Conservation (phyloP, 1,140 invertebrate genomes). For the Linepithema humile region DNA sequence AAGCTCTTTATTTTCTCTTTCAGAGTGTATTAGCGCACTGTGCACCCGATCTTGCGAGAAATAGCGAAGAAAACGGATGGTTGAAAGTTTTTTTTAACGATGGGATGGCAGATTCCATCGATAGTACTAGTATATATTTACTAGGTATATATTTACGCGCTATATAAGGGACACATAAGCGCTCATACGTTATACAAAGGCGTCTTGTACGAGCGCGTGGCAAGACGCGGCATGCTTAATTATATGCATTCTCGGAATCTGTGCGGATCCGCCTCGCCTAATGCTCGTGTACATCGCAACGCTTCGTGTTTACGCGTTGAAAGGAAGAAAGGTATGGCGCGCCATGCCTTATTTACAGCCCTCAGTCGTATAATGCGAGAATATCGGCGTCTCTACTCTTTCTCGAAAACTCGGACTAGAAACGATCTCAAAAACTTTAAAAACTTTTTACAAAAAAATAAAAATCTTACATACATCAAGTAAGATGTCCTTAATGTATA, state of each 20-base stretch:
- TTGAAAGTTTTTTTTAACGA: constrained; percentile 54
- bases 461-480: not conserved
- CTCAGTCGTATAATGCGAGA: constrained; percentile 69
- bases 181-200: constrained; percentile 55
- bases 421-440: not conserved
- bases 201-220: constrained; percentile 17
- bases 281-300: constrained; percentile 71
- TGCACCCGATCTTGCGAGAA: not conserved
- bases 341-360: constrained; percentile 73
- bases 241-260: constrained; percentile 82
- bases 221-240: constrained; percentile 76
- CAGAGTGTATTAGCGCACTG: too few relatives aligned
- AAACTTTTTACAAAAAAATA: not conserved
- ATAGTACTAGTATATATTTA: too few relatives aligned
- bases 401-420: not conserved
- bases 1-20: not conserved
- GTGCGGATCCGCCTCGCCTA: constrained; percentile 75
- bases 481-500: not conserved
- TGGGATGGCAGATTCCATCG: constrained; percentile 29
- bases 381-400: constrained; percentile 3
- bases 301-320: constrained; percentile 72
- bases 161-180: constrained; percentile 62
- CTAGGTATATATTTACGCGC: constrained; percentile 55
- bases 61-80: constrained; percentile 15
- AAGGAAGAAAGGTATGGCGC: constrained; percentile 53